These are phyloP conservation scores for Bos taurus DNA, from an alignment of 2,113 vertebrate genomes.

Conservation along the genomic window DNA sequence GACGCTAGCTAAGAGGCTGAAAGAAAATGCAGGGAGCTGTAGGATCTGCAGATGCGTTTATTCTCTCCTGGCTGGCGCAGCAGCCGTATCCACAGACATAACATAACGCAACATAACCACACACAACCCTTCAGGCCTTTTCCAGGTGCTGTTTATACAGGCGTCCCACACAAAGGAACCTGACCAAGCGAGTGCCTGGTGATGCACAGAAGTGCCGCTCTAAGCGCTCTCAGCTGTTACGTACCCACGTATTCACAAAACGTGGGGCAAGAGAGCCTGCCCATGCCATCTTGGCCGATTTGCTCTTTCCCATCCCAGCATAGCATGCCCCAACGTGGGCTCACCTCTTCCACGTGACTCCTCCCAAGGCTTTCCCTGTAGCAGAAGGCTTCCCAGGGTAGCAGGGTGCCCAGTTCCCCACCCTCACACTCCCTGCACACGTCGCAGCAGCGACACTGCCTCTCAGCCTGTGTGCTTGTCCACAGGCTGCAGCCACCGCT, in stretches of 20 bases:
- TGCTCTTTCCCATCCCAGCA: not conserved
- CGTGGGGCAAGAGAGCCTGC: not conserved
- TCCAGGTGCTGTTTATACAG: not conserved
- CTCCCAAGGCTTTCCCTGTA: not conserved
- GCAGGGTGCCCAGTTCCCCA: no score
- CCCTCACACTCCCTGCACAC: rapidly evolving
- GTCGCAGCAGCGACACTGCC: rapidly evolving
- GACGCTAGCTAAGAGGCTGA: not conserved
- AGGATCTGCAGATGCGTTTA: not conserved
- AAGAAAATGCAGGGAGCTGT: not conserved
- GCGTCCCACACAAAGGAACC: not conserved
- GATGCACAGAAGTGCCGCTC: not conserved
- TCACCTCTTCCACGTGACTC: rapidly evolving
- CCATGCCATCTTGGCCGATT: not conserved
- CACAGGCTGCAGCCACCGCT: rapidly evolving
- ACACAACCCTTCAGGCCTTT: not conserved
- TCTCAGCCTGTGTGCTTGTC: not conserved
- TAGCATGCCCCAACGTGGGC: not conserved
- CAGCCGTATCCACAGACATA: not conserved
- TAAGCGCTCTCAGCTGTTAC: not conserved
- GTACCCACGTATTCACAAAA: not conserved
- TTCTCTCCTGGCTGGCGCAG: not conserved
- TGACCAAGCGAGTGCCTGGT: not conserved
- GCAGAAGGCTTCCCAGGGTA: not conserved
- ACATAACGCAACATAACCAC: not conserved